Percentiles rank a stretch among this genome's conserved stretches.
Evolutionary conservation across 2,888 invertebrate species (phyloP).

Genomic region (Thymelicus sylvestris): DNA sequence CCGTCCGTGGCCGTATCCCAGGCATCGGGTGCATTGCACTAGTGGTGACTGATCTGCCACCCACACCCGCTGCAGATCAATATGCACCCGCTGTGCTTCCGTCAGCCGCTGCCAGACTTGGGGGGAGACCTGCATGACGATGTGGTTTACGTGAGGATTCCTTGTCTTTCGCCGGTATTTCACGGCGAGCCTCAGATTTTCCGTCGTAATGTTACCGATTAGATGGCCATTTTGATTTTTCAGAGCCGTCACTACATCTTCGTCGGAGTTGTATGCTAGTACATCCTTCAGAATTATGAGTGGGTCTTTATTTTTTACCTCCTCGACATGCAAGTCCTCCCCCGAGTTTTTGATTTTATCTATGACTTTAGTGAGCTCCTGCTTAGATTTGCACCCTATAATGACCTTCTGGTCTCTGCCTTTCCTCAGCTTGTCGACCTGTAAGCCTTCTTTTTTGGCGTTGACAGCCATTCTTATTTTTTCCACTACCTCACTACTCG

Average conservation of each 20-base stretch:
- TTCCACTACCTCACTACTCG: background rate
- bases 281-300: background rate
- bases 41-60: background rate
- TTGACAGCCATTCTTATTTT: background rate
- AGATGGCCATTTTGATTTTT: background rate
- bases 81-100: background rate
- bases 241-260: background rate
- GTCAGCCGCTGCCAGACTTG: no score
- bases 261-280: background rate
- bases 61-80: background rate
- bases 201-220: no score
- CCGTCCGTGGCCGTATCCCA: slow-evolving; percentile 12
- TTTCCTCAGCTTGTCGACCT: background rate
- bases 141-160: no score
- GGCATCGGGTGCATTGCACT: no score
- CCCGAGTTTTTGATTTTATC: background rate
- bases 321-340: background rate
- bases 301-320: background rate
- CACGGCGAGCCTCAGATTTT: no score
- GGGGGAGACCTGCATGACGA: no score
- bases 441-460: background rate
- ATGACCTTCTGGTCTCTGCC: background rate
- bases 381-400: background rate
- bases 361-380: background rate
- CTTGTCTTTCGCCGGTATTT: no score